phyloP scores from a whole-genome alignment of 1,140 invertebrate genomes.

The Drosophila melanica region DNA sequence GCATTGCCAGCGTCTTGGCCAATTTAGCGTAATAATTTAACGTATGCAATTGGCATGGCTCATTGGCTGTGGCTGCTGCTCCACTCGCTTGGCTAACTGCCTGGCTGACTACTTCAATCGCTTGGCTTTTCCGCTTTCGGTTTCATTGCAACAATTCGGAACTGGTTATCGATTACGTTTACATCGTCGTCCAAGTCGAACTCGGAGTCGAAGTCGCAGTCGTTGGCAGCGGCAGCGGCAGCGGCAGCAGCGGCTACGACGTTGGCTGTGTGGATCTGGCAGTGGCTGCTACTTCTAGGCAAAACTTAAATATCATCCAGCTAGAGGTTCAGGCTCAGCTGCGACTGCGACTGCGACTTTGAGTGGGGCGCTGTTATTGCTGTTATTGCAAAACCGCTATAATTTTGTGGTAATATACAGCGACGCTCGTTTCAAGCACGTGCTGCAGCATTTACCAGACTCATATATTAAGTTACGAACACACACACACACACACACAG shows the following conservation, averaged over 20 bases:
- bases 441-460: conserved; percentile 77
- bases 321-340: conserved; percentile 31
- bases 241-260: conserved; percentile 1
- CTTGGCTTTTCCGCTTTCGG: conserved; percentile 80
- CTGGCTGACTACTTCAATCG: conserved; percentile 52
- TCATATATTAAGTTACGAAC: conserved; percentile 72
- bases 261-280: conserved; percentile 33
- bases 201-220: neutral
- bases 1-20: conserved; percentile 54
- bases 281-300: conserved; percentile 64
- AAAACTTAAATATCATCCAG: conserved; percentile 78
- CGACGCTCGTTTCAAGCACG: conserved; percentile 79
- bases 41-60: conserved; percentile 70
- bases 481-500: conserved; percentile 52
- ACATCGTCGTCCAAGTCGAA: conserved; percentile 30
- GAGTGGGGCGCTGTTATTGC: conserved; percentile 48
- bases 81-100: conserved; percentile 21
- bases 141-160: conserved; percentile 81
- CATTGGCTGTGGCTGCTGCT: conserved; percentile 45
- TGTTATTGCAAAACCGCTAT: conserved; percentile 78
- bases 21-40: conserved; percentile 79
- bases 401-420: conserved; percentile 82
- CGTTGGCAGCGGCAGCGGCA: neutral
- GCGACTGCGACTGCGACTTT: conserved; percentile 13
- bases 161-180: conserved; percentile 81